Evolutionary conservation across 2,797 vertebrate genomes (phyloP).

Genomic region (Anguilla megastoma): DNA sequence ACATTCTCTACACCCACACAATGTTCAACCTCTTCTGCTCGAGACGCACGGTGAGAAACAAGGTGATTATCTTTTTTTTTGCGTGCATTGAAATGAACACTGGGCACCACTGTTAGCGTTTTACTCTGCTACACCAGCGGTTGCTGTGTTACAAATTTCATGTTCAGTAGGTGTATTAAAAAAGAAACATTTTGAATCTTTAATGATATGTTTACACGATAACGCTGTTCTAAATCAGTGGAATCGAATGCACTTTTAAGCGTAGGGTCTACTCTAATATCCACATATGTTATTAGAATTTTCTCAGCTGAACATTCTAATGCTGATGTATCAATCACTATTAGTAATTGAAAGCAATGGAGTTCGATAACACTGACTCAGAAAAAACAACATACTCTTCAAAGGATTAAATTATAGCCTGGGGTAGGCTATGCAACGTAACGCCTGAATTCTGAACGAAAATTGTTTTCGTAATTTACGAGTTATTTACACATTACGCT

Average conservation of each 20-base stretch:
- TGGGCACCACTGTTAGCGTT: background rate
- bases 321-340: too few species aligned
- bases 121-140: background rate
- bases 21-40: background rate
- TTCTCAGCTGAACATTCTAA: too few species aligned
- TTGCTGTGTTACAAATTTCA: background rate
- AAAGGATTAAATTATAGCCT: too few species aligned
- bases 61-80: background rate
- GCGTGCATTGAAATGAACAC: background rate
- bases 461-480: too few species aligned
- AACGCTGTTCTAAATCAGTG: background rate
- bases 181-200: background rate
- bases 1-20: background rate
- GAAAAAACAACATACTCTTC: too few species aligned
- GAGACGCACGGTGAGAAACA: background rate
- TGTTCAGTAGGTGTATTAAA: background rate
- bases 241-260: background rate
- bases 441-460: too few species aligned
- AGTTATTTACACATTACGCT: too few species aligned
- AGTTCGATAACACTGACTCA: too few species aligned
- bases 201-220: background rate
- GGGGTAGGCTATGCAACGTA: too few species aligned
- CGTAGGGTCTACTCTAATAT: too few species aligned
- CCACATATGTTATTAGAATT: too few species aligned
- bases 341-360: too few species aligned